Base-by-base conservation (phyloP, 1,140 invertebrate genomes). In the Sycophaga agraensis region DNA sequence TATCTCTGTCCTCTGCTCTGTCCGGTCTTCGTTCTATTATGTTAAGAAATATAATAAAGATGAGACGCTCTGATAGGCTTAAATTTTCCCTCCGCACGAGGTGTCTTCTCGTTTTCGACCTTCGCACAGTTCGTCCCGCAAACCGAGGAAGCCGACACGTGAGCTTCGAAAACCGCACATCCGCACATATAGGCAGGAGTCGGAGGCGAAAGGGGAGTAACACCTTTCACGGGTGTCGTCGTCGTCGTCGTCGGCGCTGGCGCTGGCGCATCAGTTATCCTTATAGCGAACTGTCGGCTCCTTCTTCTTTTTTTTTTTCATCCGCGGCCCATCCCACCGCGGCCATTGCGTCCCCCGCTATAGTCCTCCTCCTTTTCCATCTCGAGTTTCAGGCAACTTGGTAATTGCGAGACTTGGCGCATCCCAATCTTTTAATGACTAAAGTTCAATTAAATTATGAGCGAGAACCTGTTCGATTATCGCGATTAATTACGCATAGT, bases 131-230 rank as follows among this genome's bases (percentile, higher is more conserved):
- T 45, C 51, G 26, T 28, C 24, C 57, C 57, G 57, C 57, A 46
- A 60, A 60, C 46, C 28, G 28, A 53, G 46, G 49, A 60, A 59
- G 14, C 35, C 22, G 48, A 53, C 19, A 53, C 31, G 42, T 21
- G 39, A 60, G 49, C 49, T 37, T 45, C 31, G 21, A 60, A 53
- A 60, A 53, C 58, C 58, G 49, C 58, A n/a, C n/a, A 60, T 53
- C 58, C 58, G 49, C 40, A 51, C 24, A 51, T n/a, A n/a, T n/a
- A n/a, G 24, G 21, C 17, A 50, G 17, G 14, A 22, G 49, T 11
- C 22, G 26, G 49, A 26, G 1, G 19, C n/a, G n/a, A n/a, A n/a
- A 26, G 17, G 9, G 26, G 6, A 53, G 21, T 21, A 39, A 53
- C 34, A 49, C 14, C 34, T 53, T 53, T 60, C 49, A 60, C n/a